phyloP scores from a whole-genome alignment of 2,113 vertebrate genomes.

The Poeciliopsis occidentalis region DNA sequence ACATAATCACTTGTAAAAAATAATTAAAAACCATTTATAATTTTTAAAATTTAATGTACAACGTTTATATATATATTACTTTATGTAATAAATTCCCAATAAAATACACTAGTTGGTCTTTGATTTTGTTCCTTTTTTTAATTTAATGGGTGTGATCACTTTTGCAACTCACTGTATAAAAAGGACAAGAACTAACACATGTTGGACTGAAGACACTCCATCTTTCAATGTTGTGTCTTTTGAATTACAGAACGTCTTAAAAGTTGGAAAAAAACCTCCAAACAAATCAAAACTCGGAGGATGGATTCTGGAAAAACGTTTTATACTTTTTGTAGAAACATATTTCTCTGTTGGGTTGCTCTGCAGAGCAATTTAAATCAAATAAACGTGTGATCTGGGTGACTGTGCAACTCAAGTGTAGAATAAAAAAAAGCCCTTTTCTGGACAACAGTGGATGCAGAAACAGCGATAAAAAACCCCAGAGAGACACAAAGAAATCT shows the following conservation, averaged over 20 bases:
- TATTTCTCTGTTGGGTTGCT: slow-evolving; percentile 59
- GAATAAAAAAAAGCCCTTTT: slow-evolving; percentile 60
- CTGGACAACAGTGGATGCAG: slow-evolving; percentile 32
- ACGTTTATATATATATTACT: not conserved
- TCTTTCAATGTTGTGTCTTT: not conserved
- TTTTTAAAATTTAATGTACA: not conserved
- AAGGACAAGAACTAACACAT: no score
- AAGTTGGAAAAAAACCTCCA: not conserved
- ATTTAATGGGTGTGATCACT: not conserved
- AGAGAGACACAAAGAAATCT: slow-evolving; percentile 44
- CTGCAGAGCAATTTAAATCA: slow-evolving; percentile 57
- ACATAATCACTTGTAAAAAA: not conserved
- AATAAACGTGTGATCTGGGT: slow-evolving; percentile 56
- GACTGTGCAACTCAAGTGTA: slow-evolving; percentile 45
- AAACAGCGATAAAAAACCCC: slow-evolving; percentile 31
- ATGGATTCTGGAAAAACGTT: slow-evolving; percentile 69
- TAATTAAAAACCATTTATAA: not conserved
- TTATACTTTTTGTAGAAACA: slow-evolving; percentile 73
- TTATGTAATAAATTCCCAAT: not conserved
- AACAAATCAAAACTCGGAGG: slow-evolving; percentile 41
- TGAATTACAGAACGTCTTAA: not conserved
- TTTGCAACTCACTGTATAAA: no score
- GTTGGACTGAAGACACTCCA: no score
- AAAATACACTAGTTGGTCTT: not conserved
- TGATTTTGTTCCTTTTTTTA: no score